Percentiles rank a stretch among this genome's conserved stretches.
These are phyloP conservation scores for Petrocephalus schoutedeni DNA, from an alignment of 2,797 vertebrate genomes.

Conservation along the genomic window DNA sequence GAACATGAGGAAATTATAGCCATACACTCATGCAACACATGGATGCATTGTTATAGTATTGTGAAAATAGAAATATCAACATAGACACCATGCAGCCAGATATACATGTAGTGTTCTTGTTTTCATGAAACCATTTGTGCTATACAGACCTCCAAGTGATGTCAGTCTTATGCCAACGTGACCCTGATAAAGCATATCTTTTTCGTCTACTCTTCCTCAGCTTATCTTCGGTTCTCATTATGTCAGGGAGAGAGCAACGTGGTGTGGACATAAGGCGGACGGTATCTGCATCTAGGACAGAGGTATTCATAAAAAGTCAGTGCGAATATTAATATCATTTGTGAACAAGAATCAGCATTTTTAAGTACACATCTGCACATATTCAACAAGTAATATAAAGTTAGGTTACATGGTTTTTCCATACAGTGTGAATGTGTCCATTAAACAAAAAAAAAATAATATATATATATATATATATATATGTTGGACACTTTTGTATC, in stretches of 20 bases:
- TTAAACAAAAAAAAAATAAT: neutral
- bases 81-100: neutral
- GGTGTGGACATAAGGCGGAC: constrained; percentile 62
- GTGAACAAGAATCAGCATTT: neutral
- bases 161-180: constrained; percentile 63
- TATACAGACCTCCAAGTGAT: constrained; percentile 59
- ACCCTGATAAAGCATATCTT: constrained; percentile 70
- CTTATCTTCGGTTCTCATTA: constrained; percentile 66
- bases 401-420: neutral
- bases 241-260: constrained; percentile 81
- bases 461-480: too few relatives aligned
- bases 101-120: neutral
- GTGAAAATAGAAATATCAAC: neutral
- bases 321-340: neutral
- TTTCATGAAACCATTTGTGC: neutral
- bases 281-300: constrained; percentile 13
- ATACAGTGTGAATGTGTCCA: neutral
- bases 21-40: neutral
- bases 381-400: neutral
- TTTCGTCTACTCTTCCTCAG: constrained; percentile 57
- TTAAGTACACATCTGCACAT: neutral
- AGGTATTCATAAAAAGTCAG: neutral
- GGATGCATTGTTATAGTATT: neutral
- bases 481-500: neutral
- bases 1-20: neutral